These are phyloP conservation scores for Diabrotica balteata DNA, from an alignment of 2,888 invertebrate species.

Conservation along the genomic window DNA sequence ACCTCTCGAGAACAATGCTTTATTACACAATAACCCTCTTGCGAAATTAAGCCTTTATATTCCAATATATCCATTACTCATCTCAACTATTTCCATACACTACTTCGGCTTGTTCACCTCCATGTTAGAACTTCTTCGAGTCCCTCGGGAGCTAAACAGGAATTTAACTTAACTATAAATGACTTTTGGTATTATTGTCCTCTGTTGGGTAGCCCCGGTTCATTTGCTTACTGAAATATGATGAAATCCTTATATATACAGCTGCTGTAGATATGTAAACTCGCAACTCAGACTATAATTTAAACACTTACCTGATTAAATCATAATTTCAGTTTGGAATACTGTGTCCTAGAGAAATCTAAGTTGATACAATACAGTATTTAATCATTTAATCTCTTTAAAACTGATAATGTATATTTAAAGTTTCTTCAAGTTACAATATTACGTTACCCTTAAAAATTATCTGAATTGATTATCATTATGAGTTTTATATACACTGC, in stretches of 20 bases:
- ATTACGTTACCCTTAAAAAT: too few relatives aligned
- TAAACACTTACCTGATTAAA: not conserved
- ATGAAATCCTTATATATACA: slow-evolving; percentile 14
- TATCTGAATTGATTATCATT: too few relatives aligned
- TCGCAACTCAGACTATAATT: not conserved
- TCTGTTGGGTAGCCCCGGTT: slow-evolving; percentile 21
- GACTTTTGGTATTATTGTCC: slow-evolving; percentile 31
- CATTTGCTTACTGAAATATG: slow-evolving; percentile 20
- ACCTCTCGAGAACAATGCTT: slow-evolving; percentile 61
- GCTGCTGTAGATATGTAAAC: not conserved
- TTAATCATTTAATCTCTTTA: too few relatives aligned
- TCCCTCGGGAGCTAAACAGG: slow-evolving; percentile 31
- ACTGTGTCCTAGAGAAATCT: too few relatives aligned
- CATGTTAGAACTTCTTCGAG: slow-evolving; percentile 31
- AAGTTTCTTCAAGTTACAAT: too few relatives aligned
- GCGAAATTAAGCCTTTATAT: slow-evolving; percentile 61
- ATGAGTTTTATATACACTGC: too few relatives aligned
- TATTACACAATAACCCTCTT: slow-evolving; percentile 61
- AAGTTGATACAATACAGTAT: too few relatives aligned
- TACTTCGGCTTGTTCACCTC: slow-evolving; percentile 39
- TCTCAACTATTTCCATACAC: slow-evolving; percentile 51
- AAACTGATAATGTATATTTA: too few relatives aligned
- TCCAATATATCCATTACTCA: slow-evolving; percentile 60
- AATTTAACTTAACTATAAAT: slow-evolving; percentile 32
- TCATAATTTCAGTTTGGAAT: not conserved